phyloP scores from a whole-genome alignment of 2,797 vertebrate genomes.

The Paratrypauchen microcephalus region DNA sequence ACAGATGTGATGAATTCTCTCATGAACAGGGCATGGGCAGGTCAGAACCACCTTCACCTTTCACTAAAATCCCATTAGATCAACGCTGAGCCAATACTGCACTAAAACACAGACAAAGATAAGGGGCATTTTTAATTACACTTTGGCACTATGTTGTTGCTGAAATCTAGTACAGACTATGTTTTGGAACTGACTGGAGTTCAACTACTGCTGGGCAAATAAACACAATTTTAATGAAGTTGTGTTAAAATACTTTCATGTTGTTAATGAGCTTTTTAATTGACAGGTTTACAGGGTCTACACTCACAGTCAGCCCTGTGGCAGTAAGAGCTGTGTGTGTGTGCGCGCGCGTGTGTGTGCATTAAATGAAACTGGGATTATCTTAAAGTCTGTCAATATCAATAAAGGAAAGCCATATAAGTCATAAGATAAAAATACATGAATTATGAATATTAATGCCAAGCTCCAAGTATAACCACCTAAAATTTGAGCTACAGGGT shows the following conservation, averaged over 20 bases:
- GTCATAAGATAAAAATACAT: too few relatives aligned
- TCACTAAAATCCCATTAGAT: constrained; percentile 9
- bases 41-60: constrained; percentile 1
- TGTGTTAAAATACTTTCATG: neutral
- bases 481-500: too few relatives aligned
- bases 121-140: neutral
- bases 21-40: neutral
- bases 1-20: constrained; percentile 8
- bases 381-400: too few relatives aligned
- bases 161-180: neutral
- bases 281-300: neutral
- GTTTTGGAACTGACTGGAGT: neutral
- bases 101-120: neutral
- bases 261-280: neutral
- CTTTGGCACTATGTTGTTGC: too few relatives aligned
- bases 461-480: too few relatives aligned
- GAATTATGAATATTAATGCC: too few relatives aligned
- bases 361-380: too few relatives aligned
- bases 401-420: too few relatives aligned
- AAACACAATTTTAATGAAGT: neutral
- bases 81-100: neutral
- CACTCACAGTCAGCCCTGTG: neutral
- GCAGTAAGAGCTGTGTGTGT: too few relatives aligned
- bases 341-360: too few relatives aligned
- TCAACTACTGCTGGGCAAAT: neutral